phyloP scores from a whole-genome alignment of 2,113 vertebrate genomes.

The Anthoscopus minutus region DNA sequence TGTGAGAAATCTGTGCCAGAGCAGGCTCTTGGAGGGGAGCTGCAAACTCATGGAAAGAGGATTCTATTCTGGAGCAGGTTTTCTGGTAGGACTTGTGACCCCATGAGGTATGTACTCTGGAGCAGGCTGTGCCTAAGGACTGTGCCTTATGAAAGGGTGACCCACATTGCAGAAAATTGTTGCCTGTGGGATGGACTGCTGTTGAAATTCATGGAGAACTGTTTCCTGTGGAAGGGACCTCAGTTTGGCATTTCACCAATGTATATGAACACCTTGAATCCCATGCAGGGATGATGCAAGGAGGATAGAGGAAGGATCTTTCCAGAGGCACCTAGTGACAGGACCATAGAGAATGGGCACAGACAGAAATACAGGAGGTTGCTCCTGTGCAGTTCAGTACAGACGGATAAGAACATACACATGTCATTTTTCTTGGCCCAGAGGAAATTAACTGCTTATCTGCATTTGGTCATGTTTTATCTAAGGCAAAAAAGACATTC shows the following conservation, averaged over 20 bases:
- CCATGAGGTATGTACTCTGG: no score
- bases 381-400: neutral
- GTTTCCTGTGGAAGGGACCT: neutral
- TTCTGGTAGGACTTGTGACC: neutral
- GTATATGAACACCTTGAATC: neutral
- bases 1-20: neutral
- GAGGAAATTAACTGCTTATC: neutral
- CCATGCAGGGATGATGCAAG: neutral
- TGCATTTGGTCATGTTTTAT: neutral
- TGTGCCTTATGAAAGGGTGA: fast-evolving
- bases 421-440: neutral
- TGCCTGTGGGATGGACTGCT: no score
- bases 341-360: neutral
- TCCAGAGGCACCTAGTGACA: no score
- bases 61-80: neutral
- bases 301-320: neutral
- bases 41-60: neutral
- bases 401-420: neutral
- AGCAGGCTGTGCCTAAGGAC: neutral
- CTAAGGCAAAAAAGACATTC: neutral
- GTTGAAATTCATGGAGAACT: neutral
- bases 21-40: fast-evolving
- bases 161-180: fast-evolving
- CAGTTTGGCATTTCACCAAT: neutral
- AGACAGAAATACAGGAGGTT: neutral